Base-by-base conservation (phyloP, 2,113 vertebrate species). In the Sterrhoptilus dennistouni region DNA sequence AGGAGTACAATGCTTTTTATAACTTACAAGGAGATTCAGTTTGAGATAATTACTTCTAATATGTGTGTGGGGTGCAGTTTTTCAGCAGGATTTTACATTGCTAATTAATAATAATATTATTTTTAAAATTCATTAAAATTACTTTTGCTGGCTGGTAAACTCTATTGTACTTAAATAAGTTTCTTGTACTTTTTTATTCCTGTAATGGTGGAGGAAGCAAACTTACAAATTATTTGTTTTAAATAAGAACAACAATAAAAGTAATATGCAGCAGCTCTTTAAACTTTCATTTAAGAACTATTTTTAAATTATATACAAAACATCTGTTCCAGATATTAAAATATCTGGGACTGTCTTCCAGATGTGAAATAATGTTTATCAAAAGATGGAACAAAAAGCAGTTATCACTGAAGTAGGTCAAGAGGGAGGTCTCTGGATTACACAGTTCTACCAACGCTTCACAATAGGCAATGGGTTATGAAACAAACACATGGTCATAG, bases 361-460 rank as follows among this genome's bases (percentile, higher is more conserved):
- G 93, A 97, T 97, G 96, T 93, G 93, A 93, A 96, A 94, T 79
- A 89, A 82, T 82, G 49, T 92, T 95, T 97, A 89, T 95, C 88
- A 93, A 94, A 96, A 93, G 68, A 83, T 52, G 59, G 79, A 94
- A 90, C 29, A 90, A 93, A 96, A 93, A 64, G 11, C 64, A 87
- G 76, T 90, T 89, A 94, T 90, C 93, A 75, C 61, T 69, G 90
- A 94, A 96, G 44, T 71, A 94, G 88, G 86, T 95, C 96, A 97
- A 90, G 68, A 89, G n/a, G 56, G 65, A 94, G 69, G 72, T 87
- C 72, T 93, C 80, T 81, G 68, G 63, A 75, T 87, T 90, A 57
- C 54, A 87, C 47, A 81, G 44, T n/a, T 57, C 77, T 74, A 89
- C 65, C n/a, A 77, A 42, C 0, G 0, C 61, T 84, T 74, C 82